phyloP scores from a whole-genome alignment of 2,888 invertebrate genomes.

The Eucera pruinosa region DNA sequence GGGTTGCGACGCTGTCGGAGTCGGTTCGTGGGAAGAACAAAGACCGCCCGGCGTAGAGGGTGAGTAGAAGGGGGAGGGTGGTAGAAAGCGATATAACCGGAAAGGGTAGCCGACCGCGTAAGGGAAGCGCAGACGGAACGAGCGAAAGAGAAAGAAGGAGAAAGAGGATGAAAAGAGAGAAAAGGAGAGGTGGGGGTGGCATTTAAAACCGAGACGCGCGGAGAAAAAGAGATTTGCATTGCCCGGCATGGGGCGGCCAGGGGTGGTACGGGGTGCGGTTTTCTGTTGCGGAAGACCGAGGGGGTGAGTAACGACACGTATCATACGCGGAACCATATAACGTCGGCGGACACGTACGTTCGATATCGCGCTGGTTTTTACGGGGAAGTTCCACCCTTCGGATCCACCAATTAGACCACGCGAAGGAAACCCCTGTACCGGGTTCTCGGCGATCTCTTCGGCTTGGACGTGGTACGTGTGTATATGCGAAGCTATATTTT shows the following conservation, averaged over 20 bases:
- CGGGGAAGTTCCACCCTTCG: slow-evolving; percentile 73
- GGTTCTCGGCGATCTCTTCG: slow-evolving; percentile 44
- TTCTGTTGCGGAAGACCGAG: slow-evolving; percentile 70
- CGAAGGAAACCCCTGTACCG: slow-evolving; percentile 61
- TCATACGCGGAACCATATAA: slow-evolving; percentile 77
- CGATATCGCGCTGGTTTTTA: slow-evolving; percentile 78
- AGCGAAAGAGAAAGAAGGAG: slow-evolving; percentile 49
- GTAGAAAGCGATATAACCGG: slow-evolving; percentile 59
- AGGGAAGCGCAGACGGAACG: slow-evolving; percentile 55
- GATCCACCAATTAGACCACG: slow-evolving; percentile 72
- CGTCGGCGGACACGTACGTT: slow-evolving; percentile 76
- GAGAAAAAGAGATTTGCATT: slow-evolving; percentile 82
- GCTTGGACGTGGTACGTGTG: slow-evolving; percentile 9
- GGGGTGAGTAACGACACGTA: slow-evolving; percentile 79
- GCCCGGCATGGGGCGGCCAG: slow-evolving; percentile 69
- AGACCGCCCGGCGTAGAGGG: slow-evolving; percentile 55
- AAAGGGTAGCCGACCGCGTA: slow-evolving; percentile 65
- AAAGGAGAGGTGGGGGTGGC: slow-evolving; percentile 73
- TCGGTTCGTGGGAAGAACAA: slow-evolving; percentile 61
- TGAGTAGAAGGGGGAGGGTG: slow-evolving; percentile 35
- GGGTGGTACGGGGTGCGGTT: slow-evolving; percentile 63
- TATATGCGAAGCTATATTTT: slow-evolving; percentile 13
- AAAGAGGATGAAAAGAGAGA: slow-evolving; percentile 51
- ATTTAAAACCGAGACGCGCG: slow-evolving; percentile 81
- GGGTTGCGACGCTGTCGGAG: slow-evolving; percentile 71